Base-by-base conservation (phyloP, 2,797 vertebrate genomes). In the Sebastes goodei region DNA sequence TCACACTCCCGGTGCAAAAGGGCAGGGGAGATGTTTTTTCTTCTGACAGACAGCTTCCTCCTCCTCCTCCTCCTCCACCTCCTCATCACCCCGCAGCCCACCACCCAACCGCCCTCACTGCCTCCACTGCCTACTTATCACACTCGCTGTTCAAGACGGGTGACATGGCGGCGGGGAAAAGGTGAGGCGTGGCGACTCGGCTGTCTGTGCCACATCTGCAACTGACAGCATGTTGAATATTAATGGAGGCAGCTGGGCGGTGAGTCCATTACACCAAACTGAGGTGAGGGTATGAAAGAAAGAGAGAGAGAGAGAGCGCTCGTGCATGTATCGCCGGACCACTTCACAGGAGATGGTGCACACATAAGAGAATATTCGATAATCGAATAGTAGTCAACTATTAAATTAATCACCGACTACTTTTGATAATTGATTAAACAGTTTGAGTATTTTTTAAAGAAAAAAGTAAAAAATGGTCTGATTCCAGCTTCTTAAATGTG, bases 221-320 rank as follows among this genome's bases (percentile, higher is more conserved):
- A 15, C 81, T 87, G 89, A 90, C 91, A 88, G 77, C 83, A 66
- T 5, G 42, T 25, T 82, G 82, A 90, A 88, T 92, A 91, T 88
- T 88, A 91, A 92, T 90, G 80, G 61, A 27, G 63, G 78, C 82
- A 78, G 76, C 79, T 62, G 62, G 72, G 21, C 14, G 7, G 42
- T 21, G 14, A 84, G 66, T 66, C 72, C 57, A 59, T 77, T 42
- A 62, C 35, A 56, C 10, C 71, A 69, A 27, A 84, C 72, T 52
- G 74, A 46, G 69, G 12, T 3, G 69, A 56, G 23, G 29, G 57
- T 27, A 15, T 42, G 38, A 42, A 15, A 42, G 27, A 38, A 46
- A 21, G 62, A 32, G 27, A 27, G 27, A 27, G 38, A 27, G 79
- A 4, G 30, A 0, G 53, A 1, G 53, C 2, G 32, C 53, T 60